Evolutionary conservation across 2,113 vertebrate species (phyloP), one percentile per base, ranked within the genome.

Genomic region (Typhlomys cinereus): DNA sequence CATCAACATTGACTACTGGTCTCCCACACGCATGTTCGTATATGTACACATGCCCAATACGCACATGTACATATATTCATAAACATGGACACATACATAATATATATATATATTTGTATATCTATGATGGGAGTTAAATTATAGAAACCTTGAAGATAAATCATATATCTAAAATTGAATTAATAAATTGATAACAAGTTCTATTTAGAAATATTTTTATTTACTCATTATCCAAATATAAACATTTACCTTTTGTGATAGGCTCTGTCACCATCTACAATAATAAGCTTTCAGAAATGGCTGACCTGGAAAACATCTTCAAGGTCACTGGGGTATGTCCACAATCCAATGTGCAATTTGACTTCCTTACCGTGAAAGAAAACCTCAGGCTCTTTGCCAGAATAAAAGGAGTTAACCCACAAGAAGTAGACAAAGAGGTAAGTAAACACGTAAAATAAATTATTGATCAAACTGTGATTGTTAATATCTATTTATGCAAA

Each of bases 331-430:
- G 99, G 82, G 76, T 99, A 84, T 99, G 99, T 73, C 99, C 99
- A 2, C 99, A 99, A 7, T 98, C 98, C 93, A 99, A 99, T 96
- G 98, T 99, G 81, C 98, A 99, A 71, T 99, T 99, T 89, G 98
- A 98, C 69, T 98, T 98, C 80, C 98, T 99, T 90, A 99, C 99
- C 0, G 98, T 99, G 96, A 98, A 98, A 96, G 99, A 99, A 95
- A 99, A 99, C 94, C 98, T 99, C 70, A 96, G 95, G 79, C 98
- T 98, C 2, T 99, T 99, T 62, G 99, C 99, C 18, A 98, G 98
- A 90, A 96, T 99, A 95, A 99, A 99, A 95, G 99, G 99, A n/a
- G 98, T 99, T 95, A 97, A 88, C 1, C 57, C 88, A 2, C 97
- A 95, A 0, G 97, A 99, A 92, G 95, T 98, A 13, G 96, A 99